Evolutionary conservation across 2,888 invertebrate species (phyloP).

Genomic region (Hyposoter dolosus): DNA sequence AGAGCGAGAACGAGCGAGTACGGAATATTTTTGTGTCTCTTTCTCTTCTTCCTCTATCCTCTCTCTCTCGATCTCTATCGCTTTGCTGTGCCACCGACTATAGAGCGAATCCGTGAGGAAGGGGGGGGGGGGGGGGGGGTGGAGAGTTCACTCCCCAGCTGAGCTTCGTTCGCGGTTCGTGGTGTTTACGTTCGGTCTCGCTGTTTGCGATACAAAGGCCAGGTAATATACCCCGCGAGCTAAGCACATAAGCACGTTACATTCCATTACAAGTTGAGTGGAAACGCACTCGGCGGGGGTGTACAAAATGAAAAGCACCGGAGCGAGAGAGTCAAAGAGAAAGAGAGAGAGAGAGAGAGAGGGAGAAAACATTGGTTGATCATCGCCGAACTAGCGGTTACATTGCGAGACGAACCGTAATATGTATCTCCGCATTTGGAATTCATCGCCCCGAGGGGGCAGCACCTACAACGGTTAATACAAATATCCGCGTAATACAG

Average conservation of each 20-base stretch:
- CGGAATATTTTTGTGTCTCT: conserved; percentile 30
- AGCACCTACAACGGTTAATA: conserved; percentile 58
- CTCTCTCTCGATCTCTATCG: not conserved
- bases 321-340: not conserved
- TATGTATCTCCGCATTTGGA: conserved; percentile 52
- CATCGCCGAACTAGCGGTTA: conserved; percentile 44
- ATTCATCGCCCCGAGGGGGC: conserved; percentile 43
- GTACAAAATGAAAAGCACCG: conserved; percentile 16
- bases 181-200: conserved; percentile 73
- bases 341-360: conserved; percentile 8
- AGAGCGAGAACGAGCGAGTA: conserved; percentile 22
- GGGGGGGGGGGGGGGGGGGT: conserved; percentile 8
- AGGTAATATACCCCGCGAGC: conserved; percentile 72
- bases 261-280: conserved; percentile 77
- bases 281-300: conserved; percentile 70
- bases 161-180: conserved; percentile 51
- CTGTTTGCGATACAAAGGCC: conserved; percentile 76
- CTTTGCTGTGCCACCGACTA: not conserved
- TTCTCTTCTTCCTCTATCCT: not conserved
- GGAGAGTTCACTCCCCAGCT: conserved; percentile 43
- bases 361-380: conserved; percentile 32
- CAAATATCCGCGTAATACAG: conserved; percentile 47
- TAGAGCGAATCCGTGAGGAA: not conserved
- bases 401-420: conserved; percentile 50
- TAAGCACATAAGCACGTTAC: conserved; percentile 76